Conservation (phyloP, 2,797 vertebrate genomes). For the Oceanodroma leucorhoa region DNA sequence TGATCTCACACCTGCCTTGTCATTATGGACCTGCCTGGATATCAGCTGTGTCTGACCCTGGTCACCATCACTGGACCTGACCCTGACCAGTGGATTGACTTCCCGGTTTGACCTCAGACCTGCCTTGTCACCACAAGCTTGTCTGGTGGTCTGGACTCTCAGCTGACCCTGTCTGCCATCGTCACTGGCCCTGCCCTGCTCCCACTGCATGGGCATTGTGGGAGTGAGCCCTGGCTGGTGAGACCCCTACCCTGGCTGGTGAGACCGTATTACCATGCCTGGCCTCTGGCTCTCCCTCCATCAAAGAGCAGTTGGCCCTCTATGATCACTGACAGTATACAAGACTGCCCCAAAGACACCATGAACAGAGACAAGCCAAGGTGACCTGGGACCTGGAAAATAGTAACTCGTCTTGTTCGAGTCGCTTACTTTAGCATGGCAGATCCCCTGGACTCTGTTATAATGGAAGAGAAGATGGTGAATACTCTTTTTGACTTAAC, state of each 20-base stretch:
- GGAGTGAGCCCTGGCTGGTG: neutral
- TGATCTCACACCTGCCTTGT: neutral
- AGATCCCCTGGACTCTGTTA: neutral
- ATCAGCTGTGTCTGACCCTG: neutral
- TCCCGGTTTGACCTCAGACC: neutral
- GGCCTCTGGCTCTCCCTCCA: neutral
- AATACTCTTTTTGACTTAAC: neutral
- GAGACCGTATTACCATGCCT: neutral
- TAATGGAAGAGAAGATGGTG: neutral
- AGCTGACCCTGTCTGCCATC: neutral
- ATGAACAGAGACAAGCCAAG: neutral
- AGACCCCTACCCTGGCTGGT: neutral
- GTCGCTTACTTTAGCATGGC: neutral
- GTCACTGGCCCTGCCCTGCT: neutral
- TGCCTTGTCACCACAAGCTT: neutral
- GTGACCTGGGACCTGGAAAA: neutral
- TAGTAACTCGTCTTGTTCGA: neutral
- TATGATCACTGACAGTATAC: fast-evolving
- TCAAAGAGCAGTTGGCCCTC: neutral
- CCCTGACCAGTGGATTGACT: neutral
- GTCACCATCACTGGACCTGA: neutral
- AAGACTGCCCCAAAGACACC: neutral
- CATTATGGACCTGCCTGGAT: fast-evolving
- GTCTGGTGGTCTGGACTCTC: neutral
- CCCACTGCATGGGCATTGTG: no score